Evolutionary conservation across 2,113 vertebrate species (phyloP), one percentile per base, ranked within the genome.

Genomic region (Ceuthmochares aereus): DNA sequence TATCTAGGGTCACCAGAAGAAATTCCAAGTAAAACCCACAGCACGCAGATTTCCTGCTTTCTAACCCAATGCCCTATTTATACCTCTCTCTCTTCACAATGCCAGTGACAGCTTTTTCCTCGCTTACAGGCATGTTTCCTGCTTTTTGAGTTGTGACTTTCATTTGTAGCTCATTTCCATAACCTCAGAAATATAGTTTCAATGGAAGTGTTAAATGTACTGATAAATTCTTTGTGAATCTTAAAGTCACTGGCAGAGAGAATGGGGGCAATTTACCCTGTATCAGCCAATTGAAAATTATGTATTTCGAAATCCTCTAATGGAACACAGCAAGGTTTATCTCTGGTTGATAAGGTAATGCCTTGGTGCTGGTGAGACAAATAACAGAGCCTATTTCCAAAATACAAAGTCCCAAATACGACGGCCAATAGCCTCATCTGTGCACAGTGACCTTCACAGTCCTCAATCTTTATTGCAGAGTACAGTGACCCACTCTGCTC

Each of bases 21-120:
- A 98, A 99, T 99, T 99, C 98, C 98, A 98, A 98, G 98, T 98
- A 97, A 98, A 98, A 98, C 98, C 98, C 98, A 98, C 98, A 98
- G 98, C 98, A 98, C 94, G 52, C 98, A 98, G 98, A 98, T 98
- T 99, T 99, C 99, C 99, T 99, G 98, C 98, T 98, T 98, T 98
- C 98, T 98, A 99, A 98, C 98, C 98, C 98, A 98, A 97, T 98
- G 98, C 98, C 99, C 98, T 99, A 99, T 99, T 99, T 99, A 98
- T 99, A 99, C 98, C 98, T 98, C 95, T 98, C 97, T 97, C 98
- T 98, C 97, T 97, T 96, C 97, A 98, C 98, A 98, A 98, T 97
- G 98, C 98, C 98, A 98, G 96, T 97, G 98, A 98, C 98, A 99
- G 99, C 99, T 98, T 99, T 99, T 99, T 99, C 99, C 99, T 99